Conservation (phyloP, 2,113 vertebrate genomes). For the Eulacestoma nigropectus region DNA sequence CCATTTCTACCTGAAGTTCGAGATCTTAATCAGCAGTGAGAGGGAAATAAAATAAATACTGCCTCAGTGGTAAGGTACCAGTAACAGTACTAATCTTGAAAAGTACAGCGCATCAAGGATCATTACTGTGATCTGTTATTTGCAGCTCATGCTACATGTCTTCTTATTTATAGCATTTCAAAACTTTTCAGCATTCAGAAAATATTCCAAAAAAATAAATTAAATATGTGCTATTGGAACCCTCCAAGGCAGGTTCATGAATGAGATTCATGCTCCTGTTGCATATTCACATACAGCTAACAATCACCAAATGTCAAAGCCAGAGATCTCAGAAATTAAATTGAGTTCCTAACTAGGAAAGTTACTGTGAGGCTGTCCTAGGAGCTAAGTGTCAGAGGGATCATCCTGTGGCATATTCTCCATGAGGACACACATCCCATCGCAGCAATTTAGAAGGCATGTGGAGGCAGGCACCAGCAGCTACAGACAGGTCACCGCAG, state of each 20-base stretch:
- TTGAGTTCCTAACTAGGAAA: background rate
- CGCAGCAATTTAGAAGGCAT: background rate
- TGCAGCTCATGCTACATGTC: background rate
- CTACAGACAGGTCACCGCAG: fast-evolving
- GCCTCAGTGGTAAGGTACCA: background rate
- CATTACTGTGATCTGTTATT: background rate
- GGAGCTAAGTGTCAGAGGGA: background rate
- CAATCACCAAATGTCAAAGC: background rate
- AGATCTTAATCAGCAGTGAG: background rate
- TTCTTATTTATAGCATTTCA: background rate
- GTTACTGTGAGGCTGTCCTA: background rate
- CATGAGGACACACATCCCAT: fast-evolving
- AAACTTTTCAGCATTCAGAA: background rate
- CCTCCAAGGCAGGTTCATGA: background rate
- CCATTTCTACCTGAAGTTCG: background rate
- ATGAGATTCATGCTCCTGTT: background rate
- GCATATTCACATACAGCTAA: background rate
- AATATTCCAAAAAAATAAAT: background rate
- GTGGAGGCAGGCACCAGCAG: background rate
- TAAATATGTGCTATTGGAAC: background rate
- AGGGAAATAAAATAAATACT: background rate
- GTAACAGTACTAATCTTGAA: background rate
- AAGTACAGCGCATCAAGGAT: background rate
- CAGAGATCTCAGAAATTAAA: background rate
- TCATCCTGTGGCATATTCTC: too few relatives aligned